Evolutionary conservation across 2,113 vertebrate genomes (phyloP).

Genomic region (Probosciger aterrimus): DNA sequence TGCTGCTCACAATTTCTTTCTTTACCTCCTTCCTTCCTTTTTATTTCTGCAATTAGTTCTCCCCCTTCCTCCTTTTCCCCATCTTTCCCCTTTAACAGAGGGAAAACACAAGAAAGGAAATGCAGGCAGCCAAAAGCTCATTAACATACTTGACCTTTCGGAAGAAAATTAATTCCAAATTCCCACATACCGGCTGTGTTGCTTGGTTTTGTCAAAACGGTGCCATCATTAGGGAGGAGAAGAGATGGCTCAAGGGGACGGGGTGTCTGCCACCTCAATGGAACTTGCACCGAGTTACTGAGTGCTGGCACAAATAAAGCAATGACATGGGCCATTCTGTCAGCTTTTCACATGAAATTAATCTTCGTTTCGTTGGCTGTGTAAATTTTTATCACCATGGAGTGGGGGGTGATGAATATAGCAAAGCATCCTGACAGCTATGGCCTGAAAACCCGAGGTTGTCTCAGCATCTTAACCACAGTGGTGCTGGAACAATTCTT

Average conservation of each 20-base stretch:
- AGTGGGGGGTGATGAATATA: slow-evolving; percentile 59
- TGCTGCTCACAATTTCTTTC: background rate
- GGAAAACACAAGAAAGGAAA: background rate
- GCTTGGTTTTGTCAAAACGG: slow-evolving; percentile 77
- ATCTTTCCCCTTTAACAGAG: background rate
- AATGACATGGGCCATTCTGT: slow-evolving; percentile 75
- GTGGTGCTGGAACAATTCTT: slow-evolving; percentile 36
- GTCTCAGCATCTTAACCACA: slow-evolving; percentile 56
- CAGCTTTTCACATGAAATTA: slow-evolving; percentile 78
- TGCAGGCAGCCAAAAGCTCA: slow-evolving; percentile 63
- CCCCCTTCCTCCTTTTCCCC: background rate
- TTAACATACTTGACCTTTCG: slow-evolving; percentile 78
- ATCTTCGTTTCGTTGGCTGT: slow-evolving; percentile 70
- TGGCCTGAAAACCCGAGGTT: slow-evolving; percentile 60
- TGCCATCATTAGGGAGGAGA: slow-evolving; percentile 77
- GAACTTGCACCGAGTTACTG: slow-evolving; percentile 64
- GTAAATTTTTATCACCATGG: slow-evolving; percentile 71
- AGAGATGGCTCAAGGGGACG: slow-evolving; percentile 74
- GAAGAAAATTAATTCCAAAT: slow-evolving; percentile 80
- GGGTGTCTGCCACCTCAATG: slow-evolving; percentile 77
- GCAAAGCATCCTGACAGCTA: slow-evolving; percentile 70
- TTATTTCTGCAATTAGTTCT: background rate
- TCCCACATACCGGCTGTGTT: slow-evolving; percentile 74
- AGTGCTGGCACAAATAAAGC: slow-evolving; percentile 72
- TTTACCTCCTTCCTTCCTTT: background rate